phyloP scores from a whole-genome alignment of 2,113 vertebrate genomes.

The Tupaia chinensis region DNA sequence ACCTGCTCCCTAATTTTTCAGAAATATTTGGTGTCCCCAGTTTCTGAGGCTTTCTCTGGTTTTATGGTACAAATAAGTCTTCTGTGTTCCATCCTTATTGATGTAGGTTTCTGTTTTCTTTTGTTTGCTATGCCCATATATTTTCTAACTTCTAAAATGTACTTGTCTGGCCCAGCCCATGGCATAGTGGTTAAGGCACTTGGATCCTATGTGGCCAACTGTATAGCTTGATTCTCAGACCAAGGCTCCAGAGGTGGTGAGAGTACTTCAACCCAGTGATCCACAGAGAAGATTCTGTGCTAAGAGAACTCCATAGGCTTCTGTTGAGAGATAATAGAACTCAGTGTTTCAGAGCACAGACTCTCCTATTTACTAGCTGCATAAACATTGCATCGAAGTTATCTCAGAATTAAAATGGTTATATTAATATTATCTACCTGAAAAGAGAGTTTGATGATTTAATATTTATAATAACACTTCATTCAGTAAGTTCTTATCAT shows the following conservation, averaged over 20 bases:
- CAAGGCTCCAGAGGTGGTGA: neutral
- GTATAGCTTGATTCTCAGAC: too few relatives aligned
- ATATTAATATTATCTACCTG: neutral
- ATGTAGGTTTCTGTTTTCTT: neutral
- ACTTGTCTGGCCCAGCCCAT: too few relatives aligned
- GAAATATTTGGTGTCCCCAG: neutral
- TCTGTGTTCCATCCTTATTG: neutral
- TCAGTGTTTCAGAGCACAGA: neutral
- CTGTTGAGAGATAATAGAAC: neutral
- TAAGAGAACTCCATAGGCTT: neutral
- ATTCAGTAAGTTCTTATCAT: neutral
- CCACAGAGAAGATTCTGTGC: neutral
- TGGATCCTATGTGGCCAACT: too few relatives aligned
- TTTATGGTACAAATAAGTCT: neutral
- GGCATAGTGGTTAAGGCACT: too few relatives aligned
- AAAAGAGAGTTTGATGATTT: neutral
- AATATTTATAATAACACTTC: neutral
- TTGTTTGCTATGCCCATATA: neutral
- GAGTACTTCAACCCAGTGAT: neutral
- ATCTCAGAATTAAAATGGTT: neutral
- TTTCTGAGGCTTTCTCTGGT: neutral
- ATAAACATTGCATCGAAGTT: neutral
- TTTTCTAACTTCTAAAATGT: conserved; percentile 6
- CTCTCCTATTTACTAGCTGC: neutral
- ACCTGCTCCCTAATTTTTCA: neutral